Evolutionary conservation across 2,113 vertebrate genomes (phyloP), one percentile per base, ranked within the genome.

Genomic region (Zosterops borbonicus): DNA sequence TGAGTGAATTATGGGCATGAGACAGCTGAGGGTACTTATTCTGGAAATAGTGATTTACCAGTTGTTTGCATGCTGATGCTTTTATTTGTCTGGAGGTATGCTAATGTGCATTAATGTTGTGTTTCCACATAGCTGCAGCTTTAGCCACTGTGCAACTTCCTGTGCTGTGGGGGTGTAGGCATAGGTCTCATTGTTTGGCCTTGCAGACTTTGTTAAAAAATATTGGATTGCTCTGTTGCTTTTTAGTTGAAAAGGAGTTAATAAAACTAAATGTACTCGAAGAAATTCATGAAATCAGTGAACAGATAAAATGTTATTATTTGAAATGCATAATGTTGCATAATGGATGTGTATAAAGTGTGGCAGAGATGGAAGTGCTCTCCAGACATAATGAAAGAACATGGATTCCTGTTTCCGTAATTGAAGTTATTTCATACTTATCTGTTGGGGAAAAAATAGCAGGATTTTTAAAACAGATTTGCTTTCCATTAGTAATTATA

Each of bases 401-500:
- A 23, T 70, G 64, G 68, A 71, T 86, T 95, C 68, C 63, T 86
- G 53, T 89, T 93, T 88, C 78, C 5, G 3, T 90, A 86, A 93
- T 67, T 80, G 87, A 87, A 86, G 75, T 83, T 88, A 44, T 83
- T 90, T 93, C 84, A 39, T 93, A 87, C 47, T 86, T 90, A 75
- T 20, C 52, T 76, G 39, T 64, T 90, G 44, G 85, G 47, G 9
- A 53, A 79, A 90, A 94, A 94, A 80, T 41, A 80, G 52, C 29
- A 90, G 50, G 24, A 70, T 63, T 91, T 95, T 89, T 85, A 3
- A 55, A 80, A 77, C 55, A 88, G 55, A 74, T 94, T 92, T 92
- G 35, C 71, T 95, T 94, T 86, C 68, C 68, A 63, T 96, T 92
- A 94, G 64, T 86, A 92, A 95, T 83, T 95, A 83, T 60, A 78